These are phyloP conservation scores for Oncorhynchus clarkii DNA, from an alignment of 2,113 vertebrate genomes.

Conservation along the genomic window DNA sequence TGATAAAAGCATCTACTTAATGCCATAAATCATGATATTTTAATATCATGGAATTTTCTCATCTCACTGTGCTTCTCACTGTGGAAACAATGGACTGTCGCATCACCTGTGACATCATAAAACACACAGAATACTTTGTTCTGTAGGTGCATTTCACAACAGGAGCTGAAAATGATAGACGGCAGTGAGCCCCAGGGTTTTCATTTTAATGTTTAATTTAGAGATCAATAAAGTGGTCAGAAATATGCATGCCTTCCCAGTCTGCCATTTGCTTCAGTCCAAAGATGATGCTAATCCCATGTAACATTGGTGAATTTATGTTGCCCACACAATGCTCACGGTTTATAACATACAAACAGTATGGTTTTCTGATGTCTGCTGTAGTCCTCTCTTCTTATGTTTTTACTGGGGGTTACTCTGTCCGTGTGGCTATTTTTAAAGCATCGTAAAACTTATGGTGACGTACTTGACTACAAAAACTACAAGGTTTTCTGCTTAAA, in stretches of 20 bases:
- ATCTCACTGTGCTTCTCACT: too few species aligned
- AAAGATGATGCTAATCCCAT: background rate
- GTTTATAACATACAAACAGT: background rate
- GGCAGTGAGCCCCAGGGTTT: background rate
- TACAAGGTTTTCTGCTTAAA: background rate
- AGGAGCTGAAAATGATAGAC: background rate
- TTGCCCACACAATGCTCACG: background rate
- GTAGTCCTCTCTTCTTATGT: background rate
- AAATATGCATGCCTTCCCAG: background rate
- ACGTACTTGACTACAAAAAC: background rate
- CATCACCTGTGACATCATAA: too few species aligned
- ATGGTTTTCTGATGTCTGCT: background rate
- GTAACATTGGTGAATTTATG: background rate
- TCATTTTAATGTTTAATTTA: background rate
- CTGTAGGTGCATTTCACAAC: too few species aligned
- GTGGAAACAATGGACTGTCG: too few species aligned
- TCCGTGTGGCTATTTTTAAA: background rate
- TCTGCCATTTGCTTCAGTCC: background rate
- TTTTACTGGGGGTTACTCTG: background rate
- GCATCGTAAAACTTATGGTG: background rate
- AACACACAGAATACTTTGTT: too few species aligned
- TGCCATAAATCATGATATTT: too few species aligned
- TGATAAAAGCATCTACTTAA: too few species aligned
- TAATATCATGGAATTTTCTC: too few species aligned
- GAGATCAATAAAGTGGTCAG: background rate